Percentiles rank a stretch among this genome's conserved stretches.
Conservation (phyloP, 2,888 invertebrate species). For the Catocala fraxini region DNA sequence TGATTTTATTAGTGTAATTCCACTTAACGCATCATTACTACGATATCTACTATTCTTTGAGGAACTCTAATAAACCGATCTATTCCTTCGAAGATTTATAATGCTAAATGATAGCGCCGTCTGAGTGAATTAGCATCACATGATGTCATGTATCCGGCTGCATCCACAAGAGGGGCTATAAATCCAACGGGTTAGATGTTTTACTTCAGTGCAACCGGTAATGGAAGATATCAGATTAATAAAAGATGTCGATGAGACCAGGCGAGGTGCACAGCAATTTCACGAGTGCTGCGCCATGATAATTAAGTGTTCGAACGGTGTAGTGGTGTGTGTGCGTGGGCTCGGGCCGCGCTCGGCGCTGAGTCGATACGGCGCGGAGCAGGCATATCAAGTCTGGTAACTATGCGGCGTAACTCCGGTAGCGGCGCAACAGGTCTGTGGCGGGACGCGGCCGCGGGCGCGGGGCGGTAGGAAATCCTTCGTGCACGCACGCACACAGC, state of each 20-base stretch:
- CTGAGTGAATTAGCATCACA: slow-evolving; percentile 77
- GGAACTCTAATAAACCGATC: slow-evolving; percentile 53
- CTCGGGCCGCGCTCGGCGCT: slow-evolving; percentile 50
- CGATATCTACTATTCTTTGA: slow-evolving; percentile 30
- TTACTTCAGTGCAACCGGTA: slow-evolving; percentile 77
- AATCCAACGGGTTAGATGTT: slow-evolving; percentile 77
- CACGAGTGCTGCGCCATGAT: slow-evolving; percentile 80
- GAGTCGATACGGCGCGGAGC: slow-evolving; percentile 67
- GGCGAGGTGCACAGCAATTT: slow-evolving; percentile 81
- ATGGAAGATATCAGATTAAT: slow-evolving; percentile 81
- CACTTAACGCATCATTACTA: slow-evolving; percentile 1
- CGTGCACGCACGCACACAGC: slow-evolving; percentile 77
- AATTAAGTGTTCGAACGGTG: slow-evolving; percentile 78
- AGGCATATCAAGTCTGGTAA: slow-evolving; percentile 86
- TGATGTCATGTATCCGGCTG: slow-evolving; percentile 82
- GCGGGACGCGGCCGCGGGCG: slow-evolving; percentile 71
- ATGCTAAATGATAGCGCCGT: slow-evolving; percentile 71
- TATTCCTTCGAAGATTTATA: slow-evolving; percentile 70
- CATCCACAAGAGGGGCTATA: slow-evolving; percentile 73
- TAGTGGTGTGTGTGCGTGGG: slow-evolving; percentile 77
- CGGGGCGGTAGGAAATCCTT: slow-evolving; percentile 85
- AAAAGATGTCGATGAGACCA: slow-evolving; percentile 79
- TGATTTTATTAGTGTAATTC: neutral
- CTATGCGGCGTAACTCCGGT: slow-evolving; percentile 88
- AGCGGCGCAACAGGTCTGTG: slow-evolving; percentile 87